Base-by-base conservation (phyloP, 92 coral and sea anemone genomes). In the Palythoa caribaeorum region DNA sequence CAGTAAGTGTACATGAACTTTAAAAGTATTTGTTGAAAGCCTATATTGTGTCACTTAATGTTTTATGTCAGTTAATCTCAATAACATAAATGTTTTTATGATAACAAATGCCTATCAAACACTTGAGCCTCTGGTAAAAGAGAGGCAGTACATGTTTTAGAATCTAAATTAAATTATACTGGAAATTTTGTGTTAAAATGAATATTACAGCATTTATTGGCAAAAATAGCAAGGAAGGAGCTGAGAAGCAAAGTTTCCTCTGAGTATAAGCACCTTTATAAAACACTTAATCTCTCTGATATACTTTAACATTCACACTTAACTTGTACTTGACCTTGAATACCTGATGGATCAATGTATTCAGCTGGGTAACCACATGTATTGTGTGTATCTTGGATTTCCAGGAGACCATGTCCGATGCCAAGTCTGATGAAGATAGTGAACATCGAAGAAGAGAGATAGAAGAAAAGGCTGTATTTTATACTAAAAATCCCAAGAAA, bases 1-100 rank as follows among this genome's bases (percentile, higher is more conserved):
- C 83, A 36, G 89, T 86, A 73, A 85, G 88, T 75, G 79, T 55
- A 38, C 28, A 28, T 28, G 28, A 28, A 28, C 2, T 71, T 71
- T 71, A 71, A 71, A 71, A 71, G 48, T 71, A 71, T 71, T 71
- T 71, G 51, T 71, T 71, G 76, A 71, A 71, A 71, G 76, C 51
- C 21, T 71, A 71, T 71, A 38, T 71, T 71, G 76, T 71, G 76
- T 71, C 76, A 38, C 76, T 71, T 71, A 71, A 71, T 71, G 51
- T 71, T 71, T 28, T 71, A 71, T 71, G 4, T 71, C 51, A 39
- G 76, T 71, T 71, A 39, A 37, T 37, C 76, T 9, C 50, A 39
- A 71, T 20, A 68, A 68, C 51, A 9, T 37, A 71, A 37, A 71
- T 15, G 50, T 13, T 71, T 71, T 71, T 37, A 71, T 71, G 51